phyloP scores from a whole-genome alignment of 2,888 invertebrate species.

The Dasysyrphus tricinctus region DNA sequence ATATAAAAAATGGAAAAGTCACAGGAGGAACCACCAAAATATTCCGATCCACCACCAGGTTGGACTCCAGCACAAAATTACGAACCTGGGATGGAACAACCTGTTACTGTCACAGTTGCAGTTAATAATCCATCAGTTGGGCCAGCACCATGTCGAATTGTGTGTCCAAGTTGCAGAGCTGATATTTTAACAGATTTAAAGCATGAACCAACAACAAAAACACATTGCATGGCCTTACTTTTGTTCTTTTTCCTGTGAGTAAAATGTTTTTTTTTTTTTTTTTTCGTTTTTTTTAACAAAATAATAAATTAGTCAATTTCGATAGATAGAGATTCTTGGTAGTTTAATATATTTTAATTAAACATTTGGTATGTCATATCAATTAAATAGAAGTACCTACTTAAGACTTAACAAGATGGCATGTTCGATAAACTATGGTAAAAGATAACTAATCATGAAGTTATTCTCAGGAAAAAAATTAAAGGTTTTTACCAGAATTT shows the following conservation, averaged over 20 bases:
- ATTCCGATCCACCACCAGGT: slow-evolving; percentile 41
- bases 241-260: slow-evolving; percentile 74
- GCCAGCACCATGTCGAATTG: slow-evolving; percentile 80
- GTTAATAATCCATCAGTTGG: slow-evolving; percentile 78
- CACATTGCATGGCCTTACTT: slow-evolving; percentile 70
- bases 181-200: slow-evolving; percentile 63
- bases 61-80: slow-evolving; percentile 45
- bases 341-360: too few relatives aligned
- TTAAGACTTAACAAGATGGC: too few relatives aligned
- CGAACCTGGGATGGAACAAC: slow-evolving; percentile 19
- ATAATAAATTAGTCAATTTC: not conserved
- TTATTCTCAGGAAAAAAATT: not conserved
- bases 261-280: not conserved
- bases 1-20: slow-evolving; percentile 31
- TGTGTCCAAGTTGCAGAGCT: slow-evolving; percentile 84
- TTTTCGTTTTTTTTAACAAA: not conserved
- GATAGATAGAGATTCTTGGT: too few relatives aligned
- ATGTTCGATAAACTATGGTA: too few relatives aligned
- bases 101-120: not conserved
- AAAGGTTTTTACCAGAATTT: too few relatives aligned
- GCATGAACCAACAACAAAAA: slow-evolving; percentile 59
- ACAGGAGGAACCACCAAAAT: slow-evolving; percentile 35
- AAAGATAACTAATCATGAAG: not conserved
- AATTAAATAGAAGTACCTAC: too few relatives aligned
- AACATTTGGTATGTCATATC: too few relatives aligned